A percentile compares a stretch with the other conserved stretches of the same genome.
phyloP scores from a whole-genome alignment of 2,797 vertebrate genomes.

The Anabas testudineus region DNA sequence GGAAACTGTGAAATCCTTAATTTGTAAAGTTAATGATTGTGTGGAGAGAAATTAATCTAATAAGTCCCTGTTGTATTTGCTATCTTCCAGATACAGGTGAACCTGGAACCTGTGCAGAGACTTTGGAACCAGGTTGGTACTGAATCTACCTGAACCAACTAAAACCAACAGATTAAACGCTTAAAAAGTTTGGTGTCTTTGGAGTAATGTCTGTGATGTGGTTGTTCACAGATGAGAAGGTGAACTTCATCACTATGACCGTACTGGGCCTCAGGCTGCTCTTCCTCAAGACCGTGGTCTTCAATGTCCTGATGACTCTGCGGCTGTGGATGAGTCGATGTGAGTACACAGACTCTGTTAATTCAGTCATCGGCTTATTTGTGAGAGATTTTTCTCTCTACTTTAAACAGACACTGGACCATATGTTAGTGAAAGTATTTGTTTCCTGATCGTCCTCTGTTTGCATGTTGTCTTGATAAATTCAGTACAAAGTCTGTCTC shows the following conservation, averaged over 20 bases:
- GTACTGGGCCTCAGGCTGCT: constrained; percentile 76
- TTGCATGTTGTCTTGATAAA: no score
- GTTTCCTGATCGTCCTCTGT: no score
- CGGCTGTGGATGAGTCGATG: constrained; percentile 78
- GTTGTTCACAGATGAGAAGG: constrained; percentile 64
- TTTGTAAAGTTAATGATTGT: no score
- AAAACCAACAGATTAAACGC: accelerated
- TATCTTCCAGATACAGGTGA: accelerated
- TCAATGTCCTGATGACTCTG: constrained; percentile 82
- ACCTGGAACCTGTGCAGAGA: accelerated
- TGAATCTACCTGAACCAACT: not conserved
- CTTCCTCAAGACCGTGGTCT: constrained; percentile 81
- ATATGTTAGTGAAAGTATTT: no score
- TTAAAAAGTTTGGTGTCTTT: no score
- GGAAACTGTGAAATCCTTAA: no score
- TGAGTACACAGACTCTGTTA: constrained; percentile 44
- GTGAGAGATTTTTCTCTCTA: no score
- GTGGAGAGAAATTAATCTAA: no score
- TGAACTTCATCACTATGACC: constrained; percentile 67
- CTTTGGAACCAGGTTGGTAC: constrained; percentile 28
- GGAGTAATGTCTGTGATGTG: not conserved
- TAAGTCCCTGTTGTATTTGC: not conserved
- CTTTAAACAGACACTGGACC: no score
- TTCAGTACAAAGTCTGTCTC: no score
- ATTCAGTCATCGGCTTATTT: not conserved